These are phyloP conservation scores for Oostethus manadensis DNA, from an alignment of 2,113 vertebrate genomes.

Conservation along the genomic window DNA sequence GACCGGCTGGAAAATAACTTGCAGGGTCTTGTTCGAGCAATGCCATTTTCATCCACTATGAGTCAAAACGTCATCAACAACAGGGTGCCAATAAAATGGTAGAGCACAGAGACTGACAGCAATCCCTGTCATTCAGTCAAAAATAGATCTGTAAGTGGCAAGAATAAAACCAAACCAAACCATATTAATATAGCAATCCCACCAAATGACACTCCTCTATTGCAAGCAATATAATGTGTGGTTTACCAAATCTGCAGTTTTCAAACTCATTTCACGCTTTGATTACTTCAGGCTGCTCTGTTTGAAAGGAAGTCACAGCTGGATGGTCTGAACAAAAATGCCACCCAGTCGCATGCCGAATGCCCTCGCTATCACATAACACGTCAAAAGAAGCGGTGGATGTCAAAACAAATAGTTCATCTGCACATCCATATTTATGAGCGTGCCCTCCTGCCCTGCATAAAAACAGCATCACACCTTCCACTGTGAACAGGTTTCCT, in stretches of 20 bases:
- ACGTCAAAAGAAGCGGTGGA: slow-evolving; percentile 16
- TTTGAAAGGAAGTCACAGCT: slow-evolving; percentile 6
- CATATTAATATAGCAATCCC: slow-evolving; percentile 17
- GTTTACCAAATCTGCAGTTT: slow-evolving; percentile 24
- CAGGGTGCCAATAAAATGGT: slow-evolving; percentile 13
- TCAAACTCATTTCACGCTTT: slow-evolving; percentile 46
- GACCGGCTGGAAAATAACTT: no score
- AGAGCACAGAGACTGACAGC: slow-evolving; percentile 11
- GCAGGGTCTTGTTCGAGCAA: no score
- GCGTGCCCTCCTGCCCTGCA: background rate
- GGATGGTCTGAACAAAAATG: slow-evolving; percentile 8
- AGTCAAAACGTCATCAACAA: slow-evolving; percentile 22
- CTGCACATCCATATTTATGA: background rate
- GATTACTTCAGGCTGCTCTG: slow-evolving; percentile 41
- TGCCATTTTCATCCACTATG: background rate
- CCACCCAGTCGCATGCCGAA: slow-evolving; percentile 4
- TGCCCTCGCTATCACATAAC: background rate
- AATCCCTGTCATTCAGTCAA: slow-evolving; percentile 15
- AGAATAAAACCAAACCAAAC: slow-evolving; percentile 29
- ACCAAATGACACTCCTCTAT: slow-evolving; percentile 17
- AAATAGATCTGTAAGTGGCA: slow-evolving; percentile 10
- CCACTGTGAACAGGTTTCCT: background rate
- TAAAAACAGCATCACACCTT: background rate
- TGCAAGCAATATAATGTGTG: slow-evolving; percentile 3
- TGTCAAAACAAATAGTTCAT: slow-evolving; percentile 1